Evolutionary conservation across 2,113 vertebrate species (phyloP).

Genomic region (Mola mola): DNA sequence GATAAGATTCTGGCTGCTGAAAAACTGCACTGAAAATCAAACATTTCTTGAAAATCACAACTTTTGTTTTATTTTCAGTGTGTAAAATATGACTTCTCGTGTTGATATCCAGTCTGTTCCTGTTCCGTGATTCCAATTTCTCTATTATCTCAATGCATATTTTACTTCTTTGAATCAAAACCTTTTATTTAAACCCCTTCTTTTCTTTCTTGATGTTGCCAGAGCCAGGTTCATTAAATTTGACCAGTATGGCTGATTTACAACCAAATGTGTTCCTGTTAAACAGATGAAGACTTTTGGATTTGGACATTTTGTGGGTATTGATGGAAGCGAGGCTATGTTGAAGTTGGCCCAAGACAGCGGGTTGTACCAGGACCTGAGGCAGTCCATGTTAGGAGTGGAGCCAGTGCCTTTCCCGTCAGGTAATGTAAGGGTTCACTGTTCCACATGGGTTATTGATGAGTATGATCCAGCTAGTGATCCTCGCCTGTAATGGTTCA

Average conservation of each 20-base stretch:
- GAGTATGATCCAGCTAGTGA: neutral
- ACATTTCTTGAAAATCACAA: no score
- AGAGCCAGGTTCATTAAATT: neutral
- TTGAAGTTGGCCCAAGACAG: constrained; percentile 79
- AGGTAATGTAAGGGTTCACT: constrained; percentile 74
- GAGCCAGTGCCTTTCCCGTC: constrained; percentile 79
- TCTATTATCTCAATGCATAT: no score
- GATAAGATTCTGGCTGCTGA: no score
- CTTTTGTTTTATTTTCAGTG: no score
- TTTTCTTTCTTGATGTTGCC: neutral
- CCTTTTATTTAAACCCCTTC: neutral
- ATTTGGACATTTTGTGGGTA: constrained; percentile 85
- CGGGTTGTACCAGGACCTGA: constrained; percentile 83
- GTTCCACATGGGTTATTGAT: neutral
- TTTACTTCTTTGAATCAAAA: neutral
- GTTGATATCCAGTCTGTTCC: no score
- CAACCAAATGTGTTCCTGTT: constrained; percentile 4
- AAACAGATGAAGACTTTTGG: constrained; percentile 84
- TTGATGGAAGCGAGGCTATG: constrained; percentile 89
- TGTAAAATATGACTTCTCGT: no score
- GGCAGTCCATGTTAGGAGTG: constrained; percentile 80
- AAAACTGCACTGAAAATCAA: no score
- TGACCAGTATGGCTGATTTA: neutral
- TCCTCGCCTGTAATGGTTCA: no score
- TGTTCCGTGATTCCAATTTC: no score